These are phyloP conservation scores for Shinisaurus crocodilurus DNA, from an alignment of 2,113 vertebrate genomes.

Conservation along the genomic window DNA sequence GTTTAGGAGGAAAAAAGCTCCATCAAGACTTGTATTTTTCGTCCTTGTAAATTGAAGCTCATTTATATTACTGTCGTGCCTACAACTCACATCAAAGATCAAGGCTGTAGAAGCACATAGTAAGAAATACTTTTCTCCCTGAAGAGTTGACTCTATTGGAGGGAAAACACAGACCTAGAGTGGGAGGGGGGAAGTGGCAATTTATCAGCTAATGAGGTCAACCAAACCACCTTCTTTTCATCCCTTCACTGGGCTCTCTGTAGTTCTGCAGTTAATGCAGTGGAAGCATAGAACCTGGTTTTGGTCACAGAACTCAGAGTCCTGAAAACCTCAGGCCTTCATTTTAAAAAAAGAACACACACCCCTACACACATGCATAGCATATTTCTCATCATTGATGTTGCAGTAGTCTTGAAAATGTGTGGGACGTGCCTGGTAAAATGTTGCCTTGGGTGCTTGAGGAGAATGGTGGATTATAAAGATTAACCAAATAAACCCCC, in stretches of 20 bases:
- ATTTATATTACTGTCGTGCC: conserved; percentile 15
- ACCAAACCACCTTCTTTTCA: not conserved
- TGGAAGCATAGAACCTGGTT: not conserved
- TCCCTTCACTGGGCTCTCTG: not conserved
- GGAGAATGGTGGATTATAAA: not conserved
- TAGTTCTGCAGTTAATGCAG: not conserved
- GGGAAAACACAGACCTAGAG: not conserved
- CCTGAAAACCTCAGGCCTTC: not conserved
- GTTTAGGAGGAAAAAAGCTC: conserved; percentile 6
- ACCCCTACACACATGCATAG: not conserved
- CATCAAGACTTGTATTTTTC: conserved; percentile 13
- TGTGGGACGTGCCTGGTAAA: not conserved
- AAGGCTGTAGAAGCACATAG: not conserved
- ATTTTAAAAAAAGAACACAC: not conserved
- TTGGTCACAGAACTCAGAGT: not conserved
- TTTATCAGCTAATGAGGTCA: not conserved
- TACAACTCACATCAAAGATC: not conserved
- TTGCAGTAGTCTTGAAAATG: not conserved
- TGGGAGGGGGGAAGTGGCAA: too few relatives aligned
- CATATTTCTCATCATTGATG: not conserved
- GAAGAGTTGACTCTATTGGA: not conserved
- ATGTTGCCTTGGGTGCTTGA: not conserved
- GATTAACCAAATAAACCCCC: not conserved
- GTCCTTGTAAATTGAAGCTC: conserved; percentile 39
- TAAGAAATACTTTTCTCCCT: not conserved